Conservation (phyloP, 30 jellyfish, hydroid and myxozoan species). For the Pseudorhiza aurosa region DNA sequence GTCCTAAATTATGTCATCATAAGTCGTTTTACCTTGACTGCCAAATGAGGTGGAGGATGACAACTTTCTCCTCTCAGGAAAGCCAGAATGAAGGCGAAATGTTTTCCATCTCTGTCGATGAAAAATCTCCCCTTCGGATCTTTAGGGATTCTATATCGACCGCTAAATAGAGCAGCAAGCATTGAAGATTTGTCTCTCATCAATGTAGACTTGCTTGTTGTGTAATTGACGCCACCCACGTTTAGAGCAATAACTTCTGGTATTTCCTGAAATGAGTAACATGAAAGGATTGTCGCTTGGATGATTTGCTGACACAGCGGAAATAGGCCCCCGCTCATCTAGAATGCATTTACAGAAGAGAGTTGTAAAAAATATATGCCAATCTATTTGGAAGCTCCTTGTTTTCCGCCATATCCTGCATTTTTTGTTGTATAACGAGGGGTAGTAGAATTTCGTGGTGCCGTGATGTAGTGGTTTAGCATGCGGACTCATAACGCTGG, state of each 20-base stretch:
- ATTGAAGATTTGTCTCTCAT: constrained; percentile 34
- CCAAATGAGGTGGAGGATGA: constrained; percentile 66
- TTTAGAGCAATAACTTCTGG: constrained; percentile 54
- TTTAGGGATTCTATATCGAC: constrained; percentile 58
- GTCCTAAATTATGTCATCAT: too few species aligned
- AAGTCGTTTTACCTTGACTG: constrained; percentile 54
- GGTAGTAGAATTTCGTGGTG: too few species aligned
- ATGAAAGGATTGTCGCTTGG: background rate
- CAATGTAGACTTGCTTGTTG: constrained; percentile 49
- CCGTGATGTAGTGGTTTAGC: too few species aligned
- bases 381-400: too few species aligned
- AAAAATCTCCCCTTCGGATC: constrained; percentile 74
- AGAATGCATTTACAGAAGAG: too few species aligned
- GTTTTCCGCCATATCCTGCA: too few species aligned
- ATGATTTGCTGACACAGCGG: too few species aligned
- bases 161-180: constrained; percentile 64
- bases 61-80: constrained; percentile 55
- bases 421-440: too few species aligned
- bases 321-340: too few species aligned
- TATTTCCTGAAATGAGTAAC: constrained; percentile 1
- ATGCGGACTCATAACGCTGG: too few species aligned
- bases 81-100: constrained; percentile 62
- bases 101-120: constrained; percentile 77
- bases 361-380: too few species aligned
- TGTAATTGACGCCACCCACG: constrained; percentile 61